phyloP scores from a whole-genome alignment of 2,888 invertebrate species.

The Eudemis profundana region DNA sequence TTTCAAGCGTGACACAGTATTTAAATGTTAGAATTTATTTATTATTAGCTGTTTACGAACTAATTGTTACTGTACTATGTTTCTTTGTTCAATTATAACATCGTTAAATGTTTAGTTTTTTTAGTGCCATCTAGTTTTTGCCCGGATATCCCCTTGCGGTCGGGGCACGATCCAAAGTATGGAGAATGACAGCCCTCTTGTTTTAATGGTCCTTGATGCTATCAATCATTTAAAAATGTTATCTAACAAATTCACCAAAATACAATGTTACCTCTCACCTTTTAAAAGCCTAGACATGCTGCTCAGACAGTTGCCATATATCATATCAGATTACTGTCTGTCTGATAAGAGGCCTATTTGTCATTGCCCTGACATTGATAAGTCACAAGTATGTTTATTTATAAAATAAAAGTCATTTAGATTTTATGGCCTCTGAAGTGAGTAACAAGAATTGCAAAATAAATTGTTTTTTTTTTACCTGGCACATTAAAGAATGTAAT shows the following conservation, averaged over 20 bases:
- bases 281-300: constrained; percentile 8
- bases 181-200: too few relatives aligned
- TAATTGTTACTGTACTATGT: too few relatives aligned
- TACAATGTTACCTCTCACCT: background rate
- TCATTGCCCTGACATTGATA: constrained; percentile 44
- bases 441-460: background rate
- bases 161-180: too few relatives aligned
- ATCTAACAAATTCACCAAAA: background rate
- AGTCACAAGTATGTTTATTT: constrained; percentile 15
- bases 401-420: constrained; percentile 16
- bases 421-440: background rate
- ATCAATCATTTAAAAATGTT: background rate
- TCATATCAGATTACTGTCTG: constrained; percentile 14
- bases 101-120: too few relatives aligned
- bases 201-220: too few relatives aligned
- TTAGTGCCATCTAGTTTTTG: too few relatives aligned
- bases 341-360: constrained; percentile 38
- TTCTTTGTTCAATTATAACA: too few relatives aligned
- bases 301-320: constrained; percentile 15
- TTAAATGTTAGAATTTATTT: too few relatives aligned
- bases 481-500: too few relatives aligned
- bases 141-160: too few relatives aligned
- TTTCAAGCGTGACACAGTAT: too few relatives aligned
- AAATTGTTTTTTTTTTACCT: background rate
- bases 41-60: too few relatives aligned